Percentiles rank a stretch among this genome's conserved stretches.
Evolutionary conservation across 1,140 invertebrate genomes (phyloP).

Genomic region (Rhopalosiphum padi): DNA sequence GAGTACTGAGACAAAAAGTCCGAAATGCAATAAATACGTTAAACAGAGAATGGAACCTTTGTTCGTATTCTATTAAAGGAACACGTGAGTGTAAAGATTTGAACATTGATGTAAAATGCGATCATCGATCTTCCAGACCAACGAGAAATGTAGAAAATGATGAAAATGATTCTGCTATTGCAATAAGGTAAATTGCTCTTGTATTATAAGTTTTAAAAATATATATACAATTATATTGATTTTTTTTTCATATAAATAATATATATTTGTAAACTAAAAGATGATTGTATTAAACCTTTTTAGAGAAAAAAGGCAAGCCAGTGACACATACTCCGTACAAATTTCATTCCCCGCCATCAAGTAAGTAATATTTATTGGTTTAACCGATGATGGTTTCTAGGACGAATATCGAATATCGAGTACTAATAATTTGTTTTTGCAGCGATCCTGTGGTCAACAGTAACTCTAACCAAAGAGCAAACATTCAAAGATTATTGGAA

Average conservation of each 20-base stretch:
- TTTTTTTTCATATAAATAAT: not conserved
- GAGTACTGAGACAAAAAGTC: constrained; percentile 86
- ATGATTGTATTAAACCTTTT: constrained; percentile 59
- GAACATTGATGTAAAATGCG: constrained; percentile 88
- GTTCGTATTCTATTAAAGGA: constrained; percentile 83
- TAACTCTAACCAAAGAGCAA: constrained; percentile 85
- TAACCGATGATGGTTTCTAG: not conserved
- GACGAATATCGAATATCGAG: no score
- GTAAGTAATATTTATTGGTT: constrained; percentile 76
- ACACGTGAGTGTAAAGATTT: constrained; percentile 84
- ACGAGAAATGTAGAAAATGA: constrained; percentile 75
- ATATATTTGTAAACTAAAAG: not conserved
- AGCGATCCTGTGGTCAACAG: constrained; percentile 89
- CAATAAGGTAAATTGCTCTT: constrained; percentile 72
- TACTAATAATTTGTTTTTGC: constrained; percentile 57
- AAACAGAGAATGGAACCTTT: constrained; percentile 93
- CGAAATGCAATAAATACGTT: constrained; percentile 85
- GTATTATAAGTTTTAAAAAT: constrained; percentile 63
- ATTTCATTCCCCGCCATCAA: constrained; percentile 90
- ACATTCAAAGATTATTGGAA: constrained; percentile 82
- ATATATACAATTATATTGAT: not conserved
- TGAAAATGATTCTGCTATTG: constrained; percentile 79
- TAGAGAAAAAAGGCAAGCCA: constrained; percentile 67
- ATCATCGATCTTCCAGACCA: constrained; percentile 74
- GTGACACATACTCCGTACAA: constrained; percentile 87